These are phyloP conservation scores for Epizoanthus fatuus DNA, from an alignment of 92 coral and sea anemone genomes.

Conservation along the genomic window DNA sequence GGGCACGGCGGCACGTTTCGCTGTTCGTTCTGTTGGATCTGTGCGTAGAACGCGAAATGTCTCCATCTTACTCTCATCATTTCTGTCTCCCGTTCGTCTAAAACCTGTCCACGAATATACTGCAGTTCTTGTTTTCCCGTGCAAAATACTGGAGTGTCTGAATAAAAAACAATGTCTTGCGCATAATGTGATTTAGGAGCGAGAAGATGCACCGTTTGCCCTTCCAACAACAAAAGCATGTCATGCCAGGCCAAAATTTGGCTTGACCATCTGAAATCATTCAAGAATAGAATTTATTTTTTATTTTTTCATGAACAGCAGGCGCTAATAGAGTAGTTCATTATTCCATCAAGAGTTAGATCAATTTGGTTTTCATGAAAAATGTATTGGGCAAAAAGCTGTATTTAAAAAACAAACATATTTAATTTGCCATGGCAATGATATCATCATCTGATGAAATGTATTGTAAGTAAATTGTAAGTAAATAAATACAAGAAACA, in stretches of 20 bases:
- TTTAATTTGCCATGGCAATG: too few species aligned
- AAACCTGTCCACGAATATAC: constrained; percentile 2
- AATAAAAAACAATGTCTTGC: constrained; percentile 18
- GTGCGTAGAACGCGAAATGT: neutral
- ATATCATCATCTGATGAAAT: neutral
- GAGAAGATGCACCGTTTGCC: constrained; percentile 40
- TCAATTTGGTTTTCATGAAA: too few species aligned
- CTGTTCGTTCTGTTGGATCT: constrained; percentile 12
- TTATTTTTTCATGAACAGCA: too few species aligned
- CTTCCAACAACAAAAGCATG: constrained; percentile 22
- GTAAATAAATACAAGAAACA: neutral
- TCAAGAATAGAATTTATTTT: constrained; percentile 22
- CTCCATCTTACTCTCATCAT: constrained; percentile 44
- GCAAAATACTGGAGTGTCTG: constrained; percentile 55
- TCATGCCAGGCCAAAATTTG: constrained; percentile 45
- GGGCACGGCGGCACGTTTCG: neutral
- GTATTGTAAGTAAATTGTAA: neutral
- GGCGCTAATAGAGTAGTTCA: too few species aligned
- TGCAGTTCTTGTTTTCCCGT: constrained; percentile 42
- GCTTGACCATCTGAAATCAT: constrained; percentile 52
- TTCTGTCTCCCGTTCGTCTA: constrained; percentile 53
- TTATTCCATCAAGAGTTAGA: too few species aligned
- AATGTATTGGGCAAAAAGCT: too few species aligned
- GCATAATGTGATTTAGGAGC: constrained; percentile 52
- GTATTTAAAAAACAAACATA: too few species aligned